Evolutionary conservation across 2,113 vertebrate species (phyloP).

Genomic region (Gobius niger): DNA sequence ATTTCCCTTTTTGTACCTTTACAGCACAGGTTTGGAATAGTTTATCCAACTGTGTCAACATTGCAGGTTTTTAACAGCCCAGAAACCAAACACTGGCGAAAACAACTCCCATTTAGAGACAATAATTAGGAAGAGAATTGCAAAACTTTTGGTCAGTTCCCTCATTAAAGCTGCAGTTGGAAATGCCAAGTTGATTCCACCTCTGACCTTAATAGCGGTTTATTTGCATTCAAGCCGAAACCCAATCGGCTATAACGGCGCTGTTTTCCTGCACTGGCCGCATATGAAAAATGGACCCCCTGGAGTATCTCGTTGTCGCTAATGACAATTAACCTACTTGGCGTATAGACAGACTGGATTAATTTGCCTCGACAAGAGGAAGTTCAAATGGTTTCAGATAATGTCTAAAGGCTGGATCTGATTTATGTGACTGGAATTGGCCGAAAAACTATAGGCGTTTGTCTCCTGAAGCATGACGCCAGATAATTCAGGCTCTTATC

Average conservation of each 20-base stretch:
- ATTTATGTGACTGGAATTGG: slow-evolving; percentile 33
- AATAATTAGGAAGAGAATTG: neutral
- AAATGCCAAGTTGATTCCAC: slow-evolving; percentile 7
- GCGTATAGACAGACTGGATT: slow-evolving; percentile 11
- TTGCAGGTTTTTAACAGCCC: neutral
- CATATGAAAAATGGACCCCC: slow-evolving; percentile 46
- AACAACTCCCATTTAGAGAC: neutral
- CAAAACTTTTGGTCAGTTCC: neutral
- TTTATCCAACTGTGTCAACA: too few species aligned
- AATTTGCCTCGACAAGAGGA: slow-evolving; percentile 10
- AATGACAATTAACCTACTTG: slow-evolving; percentile 57
- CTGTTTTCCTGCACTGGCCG: neutral
- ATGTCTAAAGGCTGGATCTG: slow-evolving; percentile 5
- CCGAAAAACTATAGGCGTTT: slow-evolving; percentile 24
- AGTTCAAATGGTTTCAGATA: slow-evolving; percentile 22
- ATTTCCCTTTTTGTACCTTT: too few species aligned
- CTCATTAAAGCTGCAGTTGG: slow-evolving; percentile 10
- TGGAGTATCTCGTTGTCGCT: slow-evolving; percentile 38
- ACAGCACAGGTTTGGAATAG: too few species aligned
- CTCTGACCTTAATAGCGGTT: neutral
- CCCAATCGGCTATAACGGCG: slow-evolving; percentile 1
- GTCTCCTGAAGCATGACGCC: slow-evolving; percentile 29
- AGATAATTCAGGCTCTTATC: slow-evolving; percentile 28
- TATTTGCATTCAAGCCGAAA: neutral
- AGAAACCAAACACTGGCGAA: neutral